Percentiles rank a stretch among this genome's conserved stretches.
Evolutionary conservation across 2,797 vertebrate species (phyloP).

Genomic region (Pipistrellus pygmaeus): DNA sequence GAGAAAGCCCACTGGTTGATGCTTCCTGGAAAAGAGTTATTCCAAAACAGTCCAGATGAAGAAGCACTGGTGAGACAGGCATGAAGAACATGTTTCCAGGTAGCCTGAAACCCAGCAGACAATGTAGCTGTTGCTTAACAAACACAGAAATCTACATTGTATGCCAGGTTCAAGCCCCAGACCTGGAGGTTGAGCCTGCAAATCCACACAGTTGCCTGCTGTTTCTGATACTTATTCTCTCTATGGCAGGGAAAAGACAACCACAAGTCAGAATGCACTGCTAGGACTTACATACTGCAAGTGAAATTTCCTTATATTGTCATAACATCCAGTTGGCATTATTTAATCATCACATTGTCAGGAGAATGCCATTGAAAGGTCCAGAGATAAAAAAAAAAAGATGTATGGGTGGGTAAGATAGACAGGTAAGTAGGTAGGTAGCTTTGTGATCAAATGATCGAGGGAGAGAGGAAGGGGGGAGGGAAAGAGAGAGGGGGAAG

Average conservation of each 20-base stretch:
- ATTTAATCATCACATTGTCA: slow-evolving; percentile 35
- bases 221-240: neutral
- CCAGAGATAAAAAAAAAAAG: neutral
- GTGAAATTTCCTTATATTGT: slow-evolving; percentile 36
- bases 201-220: neutral
- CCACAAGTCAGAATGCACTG: neutral
- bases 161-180: slow-evolving; percentile 98
- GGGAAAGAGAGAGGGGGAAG: neutral
- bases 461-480: neutral
- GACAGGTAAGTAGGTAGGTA: neutral
- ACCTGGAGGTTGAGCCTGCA: slow-evolving; percentile 87
- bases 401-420: neutral
- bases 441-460: neutral
- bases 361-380: slow-evolving; percentile 46
- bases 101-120: slow-evolving; percentile 99
- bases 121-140: slow-evolving; percentile 99
- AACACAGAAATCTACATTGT: slow-evolving; percentile 99
- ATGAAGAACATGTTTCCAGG: slow-evolving; percentile 87
- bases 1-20: neutral
- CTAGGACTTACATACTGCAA: neutral
- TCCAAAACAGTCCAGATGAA: slow-evolving; percentile 5
- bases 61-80: slow-evolving; percentile 41
- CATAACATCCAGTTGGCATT: neutral
- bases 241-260: neutral
- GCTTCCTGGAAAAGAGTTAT: slow-evolving; percentile 32